These are phyloP conservation scores for Drosophila atripex DNA, from an alignment of 2,888 invertebrate species.

Conservation along the genomic window DNA sequence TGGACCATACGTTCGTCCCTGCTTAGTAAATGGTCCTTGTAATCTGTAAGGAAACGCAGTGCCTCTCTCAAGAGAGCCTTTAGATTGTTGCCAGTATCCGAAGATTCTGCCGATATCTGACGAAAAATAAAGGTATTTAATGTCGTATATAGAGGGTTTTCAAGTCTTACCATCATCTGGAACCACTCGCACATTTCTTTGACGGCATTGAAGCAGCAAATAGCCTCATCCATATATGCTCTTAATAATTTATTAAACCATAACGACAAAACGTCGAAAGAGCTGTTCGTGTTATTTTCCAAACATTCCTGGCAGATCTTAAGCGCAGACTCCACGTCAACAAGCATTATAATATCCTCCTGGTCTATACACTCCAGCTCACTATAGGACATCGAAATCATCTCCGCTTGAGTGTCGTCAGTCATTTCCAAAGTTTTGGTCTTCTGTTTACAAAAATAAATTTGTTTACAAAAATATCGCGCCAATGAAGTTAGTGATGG, in stretches of 20 bases:
- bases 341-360: constrained; percentile 35
- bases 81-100: constrained; percentile 21
- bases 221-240: constrained; percentile 40
- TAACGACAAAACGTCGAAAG: constrained; percentile 45
- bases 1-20: constrained; percentile 48
- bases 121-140: neutral
- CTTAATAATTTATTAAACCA: constrained; percentile 61
- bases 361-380: constrained; percentile 46
- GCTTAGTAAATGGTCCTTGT: constrained; percentile 14
- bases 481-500: constrained; percentile 10
- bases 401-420: neutral
- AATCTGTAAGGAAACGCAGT: constrained; percentile 33
- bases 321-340: constrained; percentile 41
- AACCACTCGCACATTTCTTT: constrained; percentile 52
- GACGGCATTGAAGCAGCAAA: constrained; percentile 28
- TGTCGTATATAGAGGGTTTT: neutral
- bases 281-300: constrained; percentile 8
- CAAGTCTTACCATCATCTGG: constrained; percentile 30
- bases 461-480: constrained; percentile 14
- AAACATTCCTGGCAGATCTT: constrained; percentile 44
- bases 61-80: constrained; percentile 39
- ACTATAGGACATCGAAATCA: constrained; percentile 30
- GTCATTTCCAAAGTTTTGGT: neutral
- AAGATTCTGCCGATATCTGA: constrained; percentile 25
- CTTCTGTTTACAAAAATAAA: neutral